Percentiles rank a stretch among this genome's conserved stretches.
These are phyloP conservation scores for Euzetes globulus DNA, from an alignment of 2,888 invertebrate species.

Conservation along the genomic window DNA sequence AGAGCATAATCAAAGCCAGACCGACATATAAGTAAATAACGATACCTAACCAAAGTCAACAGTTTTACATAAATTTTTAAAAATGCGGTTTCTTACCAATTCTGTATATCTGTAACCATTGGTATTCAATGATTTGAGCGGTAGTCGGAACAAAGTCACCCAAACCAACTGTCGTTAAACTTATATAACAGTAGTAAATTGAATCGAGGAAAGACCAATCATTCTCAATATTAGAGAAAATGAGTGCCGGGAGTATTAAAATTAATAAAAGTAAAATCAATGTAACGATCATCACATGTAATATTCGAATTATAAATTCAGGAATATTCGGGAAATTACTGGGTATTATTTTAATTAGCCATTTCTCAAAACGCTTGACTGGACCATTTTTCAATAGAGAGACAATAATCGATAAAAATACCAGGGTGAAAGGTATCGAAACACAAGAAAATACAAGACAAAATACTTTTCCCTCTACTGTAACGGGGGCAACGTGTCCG, in stretches of 20 bases:
- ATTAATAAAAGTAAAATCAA: constrained; percentile 53
- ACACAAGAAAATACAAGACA: constrained; percentile 76
- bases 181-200: constrained; percentile 83
- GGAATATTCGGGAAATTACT: neutral
- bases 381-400: constrained; percentile 34
- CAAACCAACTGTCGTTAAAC: constrained; percentile 76
- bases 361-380: constrained; percentile 29
- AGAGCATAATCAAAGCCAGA: constrained; percentile 35
- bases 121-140: neutral
- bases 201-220: constrained; percentile 78
- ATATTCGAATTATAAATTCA: constrained; percentile 11
- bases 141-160: constrained; percentile 71
- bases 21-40: constrained; percentile 35
- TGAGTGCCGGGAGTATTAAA: constrained; percentile 61
- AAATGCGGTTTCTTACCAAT: constrained; percentile 11
- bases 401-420: constrained; percentile 54
- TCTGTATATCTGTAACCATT: constrained; percentile 15
- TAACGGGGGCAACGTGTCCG: constrained; percentile 78
- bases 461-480: constrained; percentile 76
- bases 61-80: neutral
- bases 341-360: constrained; percentile 12
- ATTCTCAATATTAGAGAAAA: constrained; percentile 63
- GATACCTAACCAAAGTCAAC: neutral
- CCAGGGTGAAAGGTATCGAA: constrained; percentile 76
- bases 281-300: constrained; percentile 45